A percentile compares a stretch with the other conserved stretches of the same genome.
These are phyloP conservation scores for Drosophila littoralis DNA, from an alignment of 1,140 invertebrate species.

Conservation along the genomic window DNA sequence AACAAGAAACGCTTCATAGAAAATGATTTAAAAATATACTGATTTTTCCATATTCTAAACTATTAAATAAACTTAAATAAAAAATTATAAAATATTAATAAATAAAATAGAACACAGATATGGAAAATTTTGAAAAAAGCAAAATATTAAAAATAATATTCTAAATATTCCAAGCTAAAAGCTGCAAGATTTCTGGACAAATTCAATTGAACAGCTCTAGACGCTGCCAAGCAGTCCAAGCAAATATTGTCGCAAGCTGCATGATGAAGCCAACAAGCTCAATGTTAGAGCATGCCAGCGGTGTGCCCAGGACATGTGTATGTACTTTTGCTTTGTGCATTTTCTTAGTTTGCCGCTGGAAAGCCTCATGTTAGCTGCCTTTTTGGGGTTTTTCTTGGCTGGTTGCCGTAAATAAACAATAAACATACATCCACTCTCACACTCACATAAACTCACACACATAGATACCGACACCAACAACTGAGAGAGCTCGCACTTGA, in stretches of 20 bases:
- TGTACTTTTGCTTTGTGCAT: slow-evolving; percentile 59
- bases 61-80: too few species aligned
- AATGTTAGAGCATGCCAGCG: slow-evolving; percentile 1
- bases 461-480: slow-evolving; percentile 24
- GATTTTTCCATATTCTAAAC: too few species aligned
- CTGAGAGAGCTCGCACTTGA: slow-evolving; percentile 44
- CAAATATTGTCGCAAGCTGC: not conserved
- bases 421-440: slow-evolving; percentile 55
- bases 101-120: too few species aligned
- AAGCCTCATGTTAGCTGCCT: slow-evolving; percentile 79
- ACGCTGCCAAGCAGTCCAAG: not conserved
- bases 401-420: slow-evolving; percentile 81
- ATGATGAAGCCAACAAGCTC: not conserved
- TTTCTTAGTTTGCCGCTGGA: slow-evolving; percentile 79
- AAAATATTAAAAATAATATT: too few species aligned
- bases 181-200: not conserved
- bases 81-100: too few species aligned
- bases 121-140: too few species aligned
- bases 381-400: slow-evolving; percentile 82
- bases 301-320: slow-evolving; percentile 33
- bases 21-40: too few species aligned
- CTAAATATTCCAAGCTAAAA: not conserved
- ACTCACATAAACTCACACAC: slow-evolving; percentile 16
- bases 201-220: not conserved
- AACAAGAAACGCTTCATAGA: too few species aligned